Evolutionary conservation across 1,140 invertebrate species (phyloP).

Genomic region (Drosophila sechellia): DNA sequence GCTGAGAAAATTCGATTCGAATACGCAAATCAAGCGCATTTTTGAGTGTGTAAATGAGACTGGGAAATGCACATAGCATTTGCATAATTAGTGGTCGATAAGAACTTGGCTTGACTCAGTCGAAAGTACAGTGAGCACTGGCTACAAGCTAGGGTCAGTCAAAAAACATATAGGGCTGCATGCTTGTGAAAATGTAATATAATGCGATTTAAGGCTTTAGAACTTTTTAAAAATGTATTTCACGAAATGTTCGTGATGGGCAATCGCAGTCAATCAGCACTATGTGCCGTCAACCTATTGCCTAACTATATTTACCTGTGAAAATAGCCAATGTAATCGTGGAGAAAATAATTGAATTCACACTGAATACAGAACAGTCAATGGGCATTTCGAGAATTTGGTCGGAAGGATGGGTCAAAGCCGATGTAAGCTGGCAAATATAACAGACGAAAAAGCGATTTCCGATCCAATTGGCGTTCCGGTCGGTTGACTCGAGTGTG

Average conservation of each 20-base stretch:
- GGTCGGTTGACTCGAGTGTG: conserved; percentile 53
- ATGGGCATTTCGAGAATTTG: conserved; percentile 21
- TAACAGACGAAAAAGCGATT: conserved; percentile 59
- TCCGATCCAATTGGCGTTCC: conserved; percentile 65
- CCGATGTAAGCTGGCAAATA: conserved; percentile 30
- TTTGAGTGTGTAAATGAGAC: conserved; percentile 28
- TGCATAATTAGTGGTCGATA: conserved; percentile 54
- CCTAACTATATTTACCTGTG: conserved; percentile 53
- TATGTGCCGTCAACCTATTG: conserved; percentile 18
- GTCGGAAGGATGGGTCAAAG: not conserved
- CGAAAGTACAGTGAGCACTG: conserved; percentile 32
- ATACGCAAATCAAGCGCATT: conserved; percentile 35
- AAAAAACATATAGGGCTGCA: not conserved
- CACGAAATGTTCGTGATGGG: too few relatives aligned
- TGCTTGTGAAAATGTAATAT: not conserved
- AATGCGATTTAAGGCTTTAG: not conserved
- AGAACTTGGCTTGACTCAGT: conserved; percentile 9
- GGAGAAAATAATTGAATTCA: conserved; percentile 52
- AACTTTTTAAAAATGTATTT: not conserved
- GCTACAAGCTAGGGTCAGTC: not conserved
- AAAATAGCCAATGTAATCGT: conserved; percentile 38
- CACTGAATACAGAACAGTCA: conserved; percentile 60
- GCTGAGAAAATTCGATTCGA: conserved; percentile 1
- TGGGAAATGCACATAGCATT: conserved; percentile 59
- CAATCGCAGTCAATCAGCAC: not conserved